Conservation (phyloP, 2,113 vertebrate species). For the Hyla sarda region DNA sequence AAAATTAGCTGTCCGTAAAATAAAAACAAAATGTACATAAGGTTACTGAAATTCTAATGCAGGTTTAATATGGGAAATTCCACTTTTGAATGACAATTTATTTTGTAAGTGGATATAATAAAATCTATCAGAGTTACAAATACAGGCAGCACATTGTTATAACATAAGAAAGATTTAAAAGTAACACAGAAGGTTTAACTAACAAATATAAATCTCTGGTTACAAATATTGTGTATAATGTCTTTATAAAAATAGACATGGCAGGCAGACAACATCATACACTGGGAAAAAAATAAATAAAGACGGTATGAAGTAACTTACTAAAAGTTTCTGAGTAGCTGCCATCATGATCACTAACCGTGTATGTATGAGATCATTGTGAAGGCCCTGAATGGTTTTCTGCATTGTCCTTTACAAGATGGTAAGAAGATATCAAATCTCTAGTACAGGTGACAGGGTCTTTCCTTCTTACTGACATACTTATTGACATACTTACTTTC, state of each 20-base stretch:
- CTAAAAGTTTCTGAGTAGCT: not conserved
- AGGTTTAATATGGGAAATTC: not conserved
- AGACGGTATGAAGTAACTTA: not conserved
- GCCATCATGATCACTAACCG: not conserved
- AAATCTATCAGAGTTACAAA: not conserved
- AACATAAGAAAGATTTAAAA: not conserved
- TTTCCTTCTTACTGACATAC: not conserved
- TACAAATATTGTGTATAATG: not conserved
- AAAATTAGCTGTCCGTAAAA: not conserved
- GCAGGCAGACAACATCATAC: not conserved
- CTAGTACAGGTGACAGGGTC: not conserved
- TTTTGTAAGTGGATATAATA: not conserved
- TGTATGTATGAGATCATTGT: not conserved
- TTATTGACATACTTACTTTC: not conserved
- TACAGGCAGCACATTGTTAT: not conserved
- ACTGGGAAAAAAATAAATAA: not conserved
- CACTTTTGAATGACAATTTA: not conserved
- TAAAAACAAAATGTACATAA: not conserved
- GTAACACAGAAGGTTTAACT: not conserved
- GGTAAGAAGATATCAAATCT: not conserved
- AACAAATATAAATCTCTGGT: not conserved
- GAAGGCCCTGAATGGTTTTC: not conserved
- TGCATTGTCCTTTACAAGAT: not conserved
- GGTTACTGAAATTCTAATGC: not conserved
- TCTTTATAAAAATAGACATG: not conserved